Base-by-base conservation (phyloP, 1,140 invertebrate species). In the Ceratosolen fusciceps region DNA sequence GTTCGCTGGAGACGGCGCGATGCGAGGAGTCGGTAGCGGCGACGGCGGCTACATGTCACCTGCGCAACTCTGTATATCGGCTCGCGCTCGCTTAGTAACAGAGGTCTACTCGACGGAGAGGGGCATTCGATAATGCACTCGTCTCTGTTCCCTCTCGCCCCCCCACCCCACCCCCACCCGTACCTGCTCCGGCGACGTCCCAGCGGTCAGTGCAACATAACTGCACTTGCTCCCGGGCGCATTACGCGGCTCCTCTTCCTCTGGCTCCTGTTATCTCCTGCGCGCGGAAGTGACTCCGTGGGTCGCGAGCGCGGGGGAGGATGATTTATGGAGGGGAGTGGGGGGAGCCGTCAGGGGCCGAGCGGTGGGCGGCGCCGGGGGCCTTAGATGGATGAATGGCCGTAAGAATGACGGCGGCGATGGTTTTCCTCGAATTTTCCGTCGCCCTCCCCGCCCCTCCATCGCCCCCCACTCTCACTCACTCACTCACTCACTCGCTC, bases 161-260 rank as follows among this genome's bases (percentile, higher is more conserved):
- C 49, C 65, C 14, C 21, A 4, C 68, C 3, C n/a, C 1, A 5
- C 1, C n/a, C 4, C 34, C 19, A 14, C 74, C 52, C 81, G 80
- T 84, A 80, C 74, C 10, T 52, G 39, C 39, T 7, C 39, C 5
- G 39, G 12, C 5, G 12, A 12, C 39, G 5, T 7, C 5, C 39
- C 83, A 83, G 85, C 85, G 85, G 85, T 86, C 84, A 86, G 83
- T 85, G 80, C 83, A 86, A 86, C 84, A 86, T 86, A 86, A 85
- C 86, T 86, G 85, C 85, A 85, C 81, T 82, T 86, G 74, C 81
- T 78, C 60, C 76, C 54, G 75, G 5, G 29, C 37, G 67, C 39
- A 29, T 47, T 47, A 47, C 67, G 21, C 67, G 58, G 16, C 29
- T 81, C 34, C 29, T 81, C 34, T 68, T 65, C 39, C 52, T 73